Evolutionary conservation across 2,888 invertebrate genomes (phyloP), one percentile per base, ranked within the genome.

Genomic region (Athalia rosae): DNA sequence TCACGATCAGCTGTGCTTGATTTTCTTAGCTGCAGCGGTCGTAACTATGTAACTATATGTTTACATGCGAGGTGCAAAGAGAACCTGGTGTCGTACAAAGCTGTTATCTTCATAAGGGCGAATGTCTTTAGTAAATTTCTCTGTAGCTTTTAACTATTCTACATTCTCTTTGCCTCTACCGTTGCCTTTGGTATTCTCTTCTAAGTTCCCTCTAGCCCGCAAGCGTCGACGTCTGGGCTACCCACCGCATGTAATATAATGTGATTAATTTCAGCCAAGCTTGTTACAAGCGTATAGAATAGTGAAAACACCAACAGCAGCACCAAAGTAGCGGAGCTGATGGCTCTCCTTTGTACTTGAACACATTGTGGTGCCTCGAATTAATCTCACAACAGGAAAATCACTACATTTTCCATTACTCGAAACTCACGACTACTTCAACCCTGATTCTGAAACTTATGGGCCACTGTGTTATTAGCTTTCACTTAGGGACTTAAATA

Each of bases 221-320:
- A 9, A 63, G 64, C 76, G 64, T 47, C 62, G 64, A 47, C 63
- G 28, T 64, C 50, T 47, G 64, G 53, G 77, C 59, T 69, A 59
- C 66, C 67, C 66, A 69, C 69, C 77, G 77, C 77, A 77, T 69
- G 67, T 77, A 67, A 77, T 77, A 77, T 77, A 77, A 77, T 59
- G 77, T 48, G 77, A 77, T 77, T 77, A 77, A 77, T 77, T 77
- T 77, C 69, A 61, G 69, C 69, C 56, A n/a, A 47, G 77, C 67
- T 77, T 69, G 61, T 59, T 69, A 59, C 59, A 43, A 15, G 67
- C 69, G 28, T 28, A 28, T 28, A 67, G 69, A 61, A 77, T 77
- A 69, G 77, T 61, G 77, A 77, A 77, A 77, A 77, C 58, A 77
- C 45, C 61, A 58, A 47, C 61, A 59, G 50, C 77, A 47, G 59